Evolutionary conservation across 1,140 invertebrate species (phyloP).

Genomic region (Drosophila paulistorum): DNA sequence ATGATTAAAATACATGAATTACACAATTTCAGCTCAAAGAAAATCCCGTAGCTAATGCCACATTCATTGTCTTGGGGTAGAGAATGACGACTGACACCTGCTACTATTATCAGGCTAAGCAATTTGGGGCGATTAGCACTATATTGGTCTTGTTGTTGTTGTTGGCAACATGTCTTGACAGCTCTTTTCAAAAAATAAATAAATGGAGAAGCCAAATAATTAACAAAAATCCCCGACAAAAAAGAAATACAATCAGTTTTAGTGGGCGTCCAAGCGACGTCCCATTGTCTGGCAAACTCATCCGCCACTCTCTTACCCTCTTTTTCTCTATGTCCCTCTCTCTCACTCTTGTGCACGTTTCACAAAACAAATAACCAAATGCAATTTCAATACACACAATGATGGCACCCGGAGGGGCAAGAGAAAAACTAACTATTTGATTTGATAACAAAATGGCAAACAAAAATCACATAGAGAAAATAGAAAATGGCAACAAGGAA

Average conservation of each 20-base stretch:
- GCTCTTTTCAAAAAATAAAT: conserved; percentile 42
- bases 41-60: conserved; percentile 9
- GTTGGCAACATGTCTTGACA: conserved; percentile 53
- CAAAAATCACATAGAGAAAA: conserved; percentile 14
- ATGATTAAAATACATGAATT: conserved; percentile 2
- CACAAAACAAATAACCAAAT: conserved; percentile 62
- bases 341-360: conserved; percentile 17
- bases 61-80: conserved; percentile 8
- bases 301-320: conserved; percentile 14
- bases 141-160: conserved; percentile 52
- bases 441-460: conserved; percentile 64
- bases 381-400: conserved; percentile 48
- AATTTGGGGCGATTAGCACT: conserved; percentile 14
- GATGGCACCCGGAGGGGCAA: conserved; percentile 2
- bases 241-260: conserved; percentile 28
- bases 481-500: conserved; percentile 17
- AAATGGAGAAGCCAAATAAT: conserved; percentile 55
- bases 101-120: not conserved
- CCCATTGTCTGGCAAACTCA: conserved; percentile 62
- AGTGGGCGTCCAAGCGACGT: conserved; percentile 52
- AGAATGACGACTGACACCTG: not conserved
- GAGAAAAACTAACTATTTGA: conserved; percentile 49
- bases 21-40: conserved; percentile 18
- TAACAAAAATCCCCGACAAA: conserved; percentile 46
- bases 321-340: not conserved